Conservation (phyloP, 1,140 invertebrate genomes). For the Hypsibius dujardini region DNA sequence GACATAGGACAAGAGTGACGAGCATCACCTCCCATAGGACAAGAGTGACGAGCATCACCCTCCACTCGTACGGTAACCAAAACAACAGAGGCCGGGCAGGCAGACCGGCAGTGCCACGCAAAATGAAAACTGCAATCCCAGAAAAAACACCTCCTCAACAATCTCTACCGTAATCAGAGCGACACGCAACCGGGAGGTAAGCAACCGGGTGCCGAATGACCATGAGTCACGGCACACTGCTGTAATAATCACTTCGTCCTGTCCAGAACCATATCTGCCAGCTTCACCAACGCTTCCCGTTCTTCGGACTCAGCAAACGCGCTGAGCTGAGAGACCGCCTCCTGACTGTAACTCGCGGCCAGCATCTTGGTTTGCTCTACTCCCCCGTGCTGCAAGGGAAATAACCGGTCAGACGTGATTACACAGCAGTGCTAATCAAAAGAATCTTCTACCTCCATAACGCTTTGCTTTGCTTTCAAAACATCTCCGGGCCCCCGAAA, state of each 20-base stretch:
- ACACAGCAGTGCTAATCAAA: conserved; percentile 3
- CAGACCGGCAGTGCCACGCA: too few species aligned
- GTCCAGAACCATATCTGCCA: conserved; percentile 59
- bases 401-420: conserved; percentile 20
- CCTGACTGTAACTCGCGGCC: conserved; percentile 72
- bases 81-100: too few species aligned
- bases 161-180: too few species aligned
- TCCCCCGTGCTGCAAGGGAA: conserved; percentile 48
- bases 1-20: too few species aligned
- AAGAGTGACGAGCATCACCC: too few species aligned
- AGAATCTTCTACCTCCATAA: conserved; percentile 46
- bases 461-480: conserved; percentile 69
- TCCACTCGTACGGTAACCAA: too few species aligned
- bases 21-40: too few species aligned
- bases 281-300: conserved; percentile 58
- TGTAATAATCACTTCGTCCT: conserved; percentile 29
- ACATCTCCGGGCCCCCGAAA: conserved; percentile 83
- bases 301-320: conserved; percentile 59
- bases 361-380: conserved; percentile 74
- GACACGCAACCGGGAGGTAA: too few species aligned
- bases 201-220: too few species aligned
- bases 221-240: too few species aligned
- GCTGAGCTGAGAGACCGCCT: conserved; percentile 58
- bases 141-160: too few species aligned
- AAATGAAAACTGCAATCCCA: too few species aligned